Conservation (phyloP, 1,140 invertebrate species). For the Zophobas morio region DNA sequence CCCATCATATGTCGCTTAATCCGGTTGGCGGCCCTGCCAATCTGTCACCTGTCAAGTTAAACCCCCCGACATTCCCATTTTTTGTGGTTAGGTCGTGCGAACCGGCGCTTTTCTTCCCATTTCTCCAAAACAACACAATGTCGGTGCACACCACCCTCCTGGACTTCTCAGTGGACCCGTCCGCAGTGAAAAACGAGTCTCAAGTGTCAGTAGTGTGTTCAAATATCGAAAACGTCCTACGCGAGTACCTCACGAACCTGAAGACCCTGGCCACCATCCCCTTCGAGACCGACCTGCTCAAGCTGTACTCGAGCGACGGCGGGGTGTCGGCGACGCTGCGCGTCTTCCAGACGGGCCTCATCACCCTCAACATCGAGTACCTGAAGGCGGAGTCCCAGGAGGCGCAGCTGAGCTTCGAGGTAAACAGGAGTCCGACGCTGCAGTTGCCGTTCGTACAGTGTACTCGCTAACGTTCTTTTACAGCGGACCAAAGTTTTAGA, state of each 20-base stretch:
- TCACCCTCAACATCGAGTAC: slow-evolving; percentile 87
- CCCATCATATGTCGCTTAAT: background rate
- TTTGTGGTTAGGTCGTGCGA: slow-evolving; percentile 25
- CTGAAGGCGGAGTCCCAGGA: slow-evolving; percentile 81
- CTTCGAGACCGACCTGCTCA: slow-evolving; percentile 77
- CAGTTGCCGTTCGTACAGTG: slow-evolving; percentile 1
- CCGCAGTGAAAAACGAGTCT: slow-evolving; percentile 75
- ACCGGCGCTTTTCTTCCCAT: slow-evolving; percentile 11
- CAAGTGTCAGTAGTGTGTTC: slow-evolving; percentile 77
- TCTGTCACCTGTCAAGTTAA: background rate
- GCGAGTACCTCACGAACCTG: slow-evolving; percentile 78
- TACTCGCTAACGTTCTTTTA: slow-evolving; percentile 48
- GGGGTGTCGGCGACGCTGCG: slow-evolving; percentile 79
- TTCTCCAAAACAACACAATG: slow-evolving; percentile 69
- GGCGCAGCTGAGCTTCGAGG: slow-evolving; percentile 81
- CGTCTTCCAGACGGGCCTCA: slow-evolving; percentile 79
- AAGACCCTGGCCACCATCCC: slow-evolving; percentile 72
- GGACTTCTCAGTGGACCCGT: slow-evolving; percentile 84
- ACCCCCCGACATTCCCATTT: background rate
- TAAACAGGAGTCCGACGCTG: slow-evolving; percentile 66
- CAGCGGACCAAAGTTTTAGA: slow-evolving; percentile 79
- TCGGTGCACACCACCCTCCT: slow-evolving; percentile 86
- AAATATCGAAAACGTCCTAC: slow-evolving; percentile 77
- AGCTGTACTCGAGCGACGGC: slow-evolving; percentile 78
- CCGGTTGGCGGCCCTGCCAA: background rate